Base-by-base conservation (phyloP, 2,113 vertebrate genomes). In the Solea solea region DNA sequence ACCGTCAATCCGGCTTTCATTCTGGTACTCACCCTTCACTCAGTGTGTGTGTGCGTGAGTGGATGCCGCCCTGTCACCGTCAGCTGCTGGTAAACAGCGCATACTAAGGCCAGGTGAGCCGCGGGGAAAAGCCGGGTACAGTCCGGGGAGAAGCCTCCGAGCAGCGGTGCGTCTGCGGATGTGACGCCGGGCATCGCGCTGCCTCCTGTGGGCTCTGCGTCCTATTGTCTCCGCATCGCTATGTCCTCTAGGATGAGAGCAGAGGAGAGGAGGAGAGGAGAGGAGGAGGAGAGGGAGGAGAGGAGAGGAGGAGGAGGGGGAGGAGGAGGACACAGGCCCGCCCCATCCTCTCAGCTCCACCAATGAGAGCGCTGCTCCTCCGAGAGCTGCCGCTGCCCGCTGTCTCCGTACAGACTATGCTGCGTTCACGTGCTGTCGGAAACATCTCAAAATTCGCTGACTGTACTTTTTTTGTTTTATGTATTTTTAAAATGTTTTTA, bases 401-500 rank as follows among this genome's bases (percentile, higher is more conserved):
- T 91, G 92, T 92, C 89, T 92, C 91, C 85, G 70, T 90, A 90
- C 92, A 93, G 91, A 93, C 86, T 91, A 89, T 34, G 82, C 28
- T 66, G 76, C 79, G 11, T 90, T 88, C 78, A 83, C 0, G 53
- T 42, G 6, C 28, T 0, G 59, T 77, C 21, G 79, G 82, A 63
- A 69, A 70, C 5, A 51, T 14, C 16, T 1, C 3, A 28, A 46
- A 45, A 27, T 44, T 56, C 27, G 48, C n/a, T 27, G 15, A 39
- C 42, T 48, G 57, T n/a, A 6, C 16, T 5, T 50, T 8, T 16
- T 21, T 8, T 16, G n/a, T 15, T 34, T 34, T 34, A 21, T 21
- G 21, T 21, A 1, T 34, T 34, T 34, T 34, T 34, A 4, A 34
- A 34, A 3, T 34, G 5, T 34, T 34, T 3, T 34, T 34, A 2